Percentiles rank a stretch among this genome's conserved stretches.
phyloP scores from a whole-genome alignment of 2,797 vertebrate genomes.

The Oreochromis grahami region DNA sequence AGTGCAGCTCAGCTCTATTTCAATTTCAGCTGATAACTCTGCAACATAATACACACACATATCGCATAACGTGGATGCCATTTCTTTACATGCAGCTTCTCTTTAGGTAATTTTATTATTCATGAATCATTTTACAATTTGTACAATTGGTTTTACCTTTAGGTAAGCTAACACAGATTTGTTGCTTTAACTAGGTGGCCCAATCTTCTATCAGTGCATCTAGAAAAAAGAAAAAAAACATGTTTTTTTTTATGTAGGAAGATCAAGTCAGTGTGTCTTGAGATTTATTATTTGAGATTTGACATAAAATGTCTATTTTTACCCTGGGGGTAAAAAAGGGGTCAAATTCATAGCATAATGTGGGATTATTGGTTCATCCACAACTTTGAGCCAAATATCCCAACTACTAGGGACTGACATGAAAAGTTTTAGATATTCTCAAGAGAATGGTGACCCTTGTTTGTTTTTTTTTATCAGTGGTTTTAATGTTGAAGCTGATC shows the following conservation, averaged over 20 bases:
- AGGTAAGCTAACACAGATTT: rapidly evolving
- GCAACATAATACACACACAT: background rate
- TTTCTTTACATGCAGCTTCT: background rate
- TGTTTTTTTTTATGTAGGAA: background rate
- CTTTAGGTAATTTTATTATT: background rate
- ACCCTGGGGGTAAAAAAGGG: rapidly evolving
- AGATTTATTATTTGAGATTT: background rate
- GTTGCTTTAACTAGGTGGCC: background rate
- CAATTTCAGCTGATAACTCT: background rate
- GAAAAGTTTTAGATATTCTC: background rate
- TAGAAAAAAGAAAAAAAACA: background rate
- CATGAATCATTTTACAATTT: background rate
- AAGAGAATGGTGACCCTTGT: background rate
- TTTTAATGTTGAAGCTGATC: background rate
- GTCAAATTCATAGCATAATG: background rate
- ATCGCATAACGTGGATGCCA: background rate
- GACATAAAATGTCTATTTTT: background rate
- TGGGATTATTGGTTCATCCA: background rate
- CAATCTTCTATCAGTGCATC: rapidly evolving
- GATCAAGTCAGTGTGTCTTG: background rate
- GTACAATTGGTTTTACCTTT: background rate
- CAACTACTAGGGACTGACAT: background rate
- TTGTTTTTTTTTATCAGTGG: background rate
- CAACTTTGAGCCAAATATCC: background rate
- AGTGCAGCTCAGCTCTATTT: no score